These are phyloP conservation scores for Alectura lathami DNA, from an alignment of 2,113 vertebrate species.

Conservation along the genomic window DNA sequence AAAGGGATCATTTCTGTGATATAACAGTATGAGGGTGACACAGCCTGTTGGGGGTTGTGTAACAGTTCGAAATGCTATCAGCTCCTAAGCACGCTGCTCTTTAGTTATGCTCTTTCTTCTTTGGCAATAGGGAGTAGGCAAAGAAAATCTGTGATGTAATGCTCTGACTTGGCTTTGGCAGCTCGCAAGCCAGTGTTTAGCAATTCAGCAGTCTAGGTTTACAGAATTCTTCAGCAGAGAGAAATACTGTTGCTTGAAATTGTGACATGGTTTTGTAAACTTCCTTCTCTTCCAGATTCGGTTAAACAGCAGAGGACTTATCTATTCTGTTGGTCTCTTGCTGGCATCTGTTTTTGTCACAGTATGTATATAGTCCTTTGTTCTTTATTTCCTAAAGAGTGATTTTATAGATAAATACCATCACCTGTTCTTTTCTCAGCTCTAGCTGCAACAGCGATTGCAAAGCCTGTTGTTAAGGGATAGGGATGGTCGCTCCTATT, in stretches of 20 bases:
- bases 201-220: neutral
- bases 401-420: neutral
- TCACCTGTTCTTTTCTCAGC: neutral
- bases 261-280: conserved; percentile 21
- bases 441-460: neutral
- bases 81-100: fast-evolving
- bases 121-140: neutral
- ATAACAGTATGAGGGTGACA: neutral
- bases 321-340: conserved; percentile 95
- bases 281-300: conserved; percentile 82
- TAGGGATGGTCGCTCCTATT: neutral
- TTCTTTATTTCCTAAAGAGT: neutral
- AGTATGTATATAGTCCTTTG: conserved; percentile 79
- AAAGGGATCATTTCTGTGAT: neutral
- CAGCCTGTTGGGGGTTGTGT: neutral
- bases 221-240: neutral
- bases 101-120: neutral
- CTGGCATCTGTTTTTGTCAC: conserved; percentile 95
- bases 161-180: neutral
- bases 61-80: neutral
- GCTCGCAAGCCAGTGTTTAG: neutral
- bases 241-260: neutral
- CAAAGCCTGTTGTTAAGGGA: neutral
- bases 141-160: neutral
- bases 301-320: conserved; percentile 95